Percentiles rank a stretch among this genome's conserved stretches.
These are phyloP conservation scores for Pemphigus obesinymphae DNA, from an alignment of 1,140 invertebrate species.

Conservation along the genomic window DNA sequence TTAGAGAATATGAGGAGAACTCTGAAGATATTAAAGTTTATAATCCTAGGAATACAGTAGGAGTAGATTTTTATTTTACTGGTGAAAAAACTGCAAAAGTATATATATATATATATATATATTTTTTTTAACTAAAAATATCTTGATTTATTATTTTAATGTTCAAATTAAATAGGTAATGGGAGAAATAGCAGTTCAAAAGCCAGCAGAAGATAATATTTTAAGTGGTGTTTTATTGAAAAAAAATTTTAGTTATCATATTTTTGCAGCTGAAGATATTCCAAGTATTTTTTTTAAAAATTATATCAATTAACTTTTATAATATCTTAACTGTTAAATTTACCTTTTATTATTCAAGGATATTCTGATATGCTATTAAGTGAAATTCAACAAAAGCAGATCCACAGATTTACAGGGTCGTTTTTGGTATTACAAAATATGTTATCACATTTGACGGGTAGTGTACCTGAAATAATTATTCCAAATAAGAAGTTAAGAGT, in stretches of 20 bases:
- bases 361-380: slow-evolving; percentile 95
- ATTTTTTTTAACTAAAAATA: too few species aligned
- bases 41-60: slow-evolving; percentile 93
- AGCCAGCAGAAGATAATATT: slow-evolving; percentile 69
- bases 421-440: slow-evolving; percentile 75
- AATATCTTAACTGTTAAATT: not conserved
- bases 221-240: slow-evolving; percentile 94
- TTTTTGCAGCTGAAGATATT: slow-evolving; percentile 85
- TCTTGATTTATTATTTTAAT: not conserved
- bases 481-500: slow-evolving; percentile 71
- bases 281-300: slow-evolving; percentile 61
- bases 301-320: slow-evolving; percentile 9
- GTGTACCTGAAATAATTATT: slow-evolving; percentile 61
- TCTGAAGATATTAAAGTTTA: slow-evolving; percentile 82
- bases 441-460: slow-evolving; percentile 75
- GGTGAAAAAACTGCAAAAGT: slow-evolving; percentile 98
- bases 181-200: slow-evolving; percentile 80
- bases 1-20: slow-evolving; percentile 85
- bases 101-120: not conserved
- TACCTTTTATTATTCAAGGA: slow-evolving; percentile 56
- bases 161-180: slow-evolving; percentile 74
- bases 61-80: slow-evolving; percentile 87
- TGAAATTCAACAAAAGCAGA: slow-evolving; percentile 84
- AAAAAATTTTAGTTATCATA: slow-evolving; percentile 96
- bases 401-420: slow-evolving; percentile 78